phyloP scores from a whole-genome alignment of 2,113 vertebrate species.

The Panthera leo region DNA sequence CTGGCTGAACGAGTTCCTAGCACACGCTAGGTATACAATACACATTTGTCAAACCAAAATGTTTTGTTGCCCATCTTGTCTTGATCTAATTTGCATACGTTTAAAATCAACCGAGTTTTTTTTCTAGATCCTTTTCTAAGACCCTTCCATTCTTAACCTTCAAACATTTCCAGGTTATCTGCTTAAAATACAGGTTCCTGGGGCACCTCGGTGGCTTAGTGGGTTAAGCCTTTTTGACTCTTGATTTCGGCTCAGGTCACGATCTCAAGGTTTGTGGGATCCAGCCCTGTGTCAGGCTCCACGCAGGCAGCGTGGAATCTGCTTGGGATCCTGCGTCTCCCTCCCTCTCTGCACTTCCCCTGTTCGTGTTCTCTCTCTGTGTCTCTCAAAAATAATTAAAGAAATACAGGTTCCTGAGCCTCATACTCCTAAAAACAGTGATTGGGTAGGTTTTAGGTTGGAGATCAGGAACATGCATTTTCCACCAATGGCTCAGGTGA shows the following conservation, averaged over 20 bases:
- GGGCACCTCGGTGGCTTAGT: no score
- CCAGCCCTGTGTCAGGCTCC: no score
- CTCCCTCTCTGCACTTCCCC: no score
- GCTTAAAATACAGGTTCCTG: not conserved
- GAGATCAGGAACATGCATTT: not conserved
- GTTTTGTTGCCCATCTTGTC: not conserved
- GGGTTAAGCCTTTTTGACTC: no score
- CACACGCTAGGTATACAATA: not conserved
- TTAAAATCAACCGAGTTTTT: not conserved
- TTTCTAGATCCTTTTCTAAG: not conserved
- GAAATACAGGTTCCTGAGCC: not conserved
- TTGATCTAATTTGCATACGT: not conserved
- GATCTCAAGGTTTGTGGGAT: no score
- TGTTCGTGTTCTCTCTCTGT: no score
- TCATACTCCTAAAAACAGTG: not conserved
- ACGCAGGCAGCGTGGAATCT: no score
- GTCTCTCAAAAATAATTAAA: no score
- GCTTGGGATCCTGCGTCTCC: no score
- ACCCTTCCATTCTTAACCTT: not conserved
- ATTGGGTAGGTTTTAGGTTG: not conserved
- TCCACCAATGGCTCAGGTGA: not conserved
- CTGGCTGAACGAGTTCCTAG: not conserved
- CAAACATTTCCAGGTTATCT: not conserved
- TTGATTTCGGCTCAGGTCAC: no score
- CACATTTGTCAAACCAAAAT: not conserved